These are phyloP conservation scores for Pteronotus mesoamericanus DNA, from an alignment of 2,797 vertebrate genomes.

Conservation along the genomic window DNA sequence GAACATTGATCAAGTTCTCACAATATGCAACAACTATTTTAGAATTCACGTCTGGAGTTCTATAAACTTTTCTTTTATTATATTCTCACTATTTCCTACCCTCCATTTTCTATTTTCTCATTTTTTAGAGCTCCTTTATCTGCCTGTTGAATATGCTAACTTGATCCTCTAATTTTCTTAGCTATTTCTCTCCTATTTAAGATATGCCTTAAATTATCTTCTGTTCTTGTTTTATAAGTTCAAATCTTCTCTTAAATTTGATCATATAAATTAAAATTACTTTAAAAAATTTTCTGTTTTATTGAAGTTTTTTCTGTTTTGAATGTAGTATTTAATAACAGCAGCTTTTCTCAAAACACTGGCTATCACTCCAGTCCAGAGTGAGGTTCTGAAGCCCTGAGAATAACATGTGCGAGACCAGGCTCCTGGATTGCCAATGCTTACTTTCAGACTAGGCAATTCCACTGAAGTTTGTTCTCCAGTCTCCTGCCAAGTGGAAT, in stretches of 20 bases:
- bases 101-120: neutral
- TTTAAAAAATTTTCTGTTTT: neutral
- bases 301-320: neutral
- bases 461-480: neutral
- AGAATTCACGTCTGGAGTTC: neutral
- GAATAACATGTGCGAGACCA: neutral
- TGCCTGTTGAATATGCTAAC: neutral
- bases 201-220: neutral
- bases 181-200: neutral
- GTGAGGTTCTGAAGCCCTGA: neutral
- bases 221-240: neutral
- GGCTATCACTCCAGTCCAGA: neutral
- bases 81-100: neutral
- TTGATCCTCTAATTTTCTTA: neutral
- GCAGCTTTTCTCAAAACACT: neutral
- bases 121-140: neutral
- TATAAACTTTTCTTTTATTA: neutral
- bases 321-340: neutral
- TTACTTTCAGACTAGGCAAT: neutral
- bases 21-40: neutral
- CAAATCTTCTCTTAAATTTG: neutral
- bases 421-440: neutral
- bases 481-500: neutral
- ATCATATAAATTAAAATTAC: neutral
- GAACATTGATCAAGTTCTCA: neutral